A percentile compares a stretch with the other conserved stretches of the same genome.
These are phyloP conservation scores for Spodoptera littoralis DNA, from an alignment of 2,888 invertebrate genomes.

Conservation along the genomic window DNA sequence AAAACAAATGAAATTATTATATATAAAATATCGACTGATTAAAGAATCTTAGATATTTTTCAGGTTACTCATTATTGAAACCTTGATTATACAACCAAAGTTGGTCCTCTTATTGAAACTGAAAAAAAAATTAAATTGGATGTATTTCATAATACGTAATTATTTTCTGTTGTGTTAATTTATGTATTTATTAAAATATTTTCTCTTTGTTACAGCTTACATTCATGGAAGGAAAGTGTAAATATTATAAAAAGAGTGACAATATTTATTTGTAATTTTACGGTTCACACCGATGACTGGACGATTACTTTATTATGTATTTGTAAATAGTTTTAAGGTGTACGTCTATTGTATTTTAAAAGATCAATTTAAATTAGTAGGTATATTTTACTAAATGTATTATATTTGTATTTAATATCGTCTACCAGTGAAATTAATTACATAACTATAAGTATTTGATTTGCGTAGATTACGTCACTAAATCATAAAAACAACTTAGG, in stretches of 20 bases:
- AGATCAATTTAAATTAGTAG: not conserved
- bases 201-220: slow-evolving; percentile 74
- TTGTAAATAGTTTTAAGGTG: slow-evolving; percentile 13
- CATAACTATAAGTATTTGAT: no score
- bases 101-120: slow-evolving; percentile 1
- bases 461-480: no score
- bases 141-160: no score
- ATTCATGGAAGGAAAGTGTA: slow-evolving; percentile 81
- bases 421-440: not conserved
- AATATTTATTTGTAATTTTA: slow-evolving; percentile 19
- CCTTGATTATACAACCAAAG: no score
- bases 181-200: no score
- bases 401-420: not conserved
- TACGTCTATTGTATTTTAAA: slow-evolving; percentile 12
- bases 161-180: no score
- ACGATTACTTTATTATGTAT: slow-evolving; percentile 7
- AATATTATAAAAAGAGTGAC: slow-evolving; percentile 44
- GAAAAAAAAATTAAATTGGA: no score
- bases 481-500: no score
- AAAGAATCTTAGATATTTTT: no score
- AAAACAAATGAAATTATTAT: no score
- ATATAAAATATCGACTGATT: no score
- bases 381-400: slow-evolving; percentile 1
- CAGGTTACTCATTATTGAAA: no score
- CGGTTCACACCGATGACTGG: slow-evolving; percentile 7